Base-by-base conservation (phyloP, 2,113 vertebrate species). In the Apteryx mantelli region DNA sequence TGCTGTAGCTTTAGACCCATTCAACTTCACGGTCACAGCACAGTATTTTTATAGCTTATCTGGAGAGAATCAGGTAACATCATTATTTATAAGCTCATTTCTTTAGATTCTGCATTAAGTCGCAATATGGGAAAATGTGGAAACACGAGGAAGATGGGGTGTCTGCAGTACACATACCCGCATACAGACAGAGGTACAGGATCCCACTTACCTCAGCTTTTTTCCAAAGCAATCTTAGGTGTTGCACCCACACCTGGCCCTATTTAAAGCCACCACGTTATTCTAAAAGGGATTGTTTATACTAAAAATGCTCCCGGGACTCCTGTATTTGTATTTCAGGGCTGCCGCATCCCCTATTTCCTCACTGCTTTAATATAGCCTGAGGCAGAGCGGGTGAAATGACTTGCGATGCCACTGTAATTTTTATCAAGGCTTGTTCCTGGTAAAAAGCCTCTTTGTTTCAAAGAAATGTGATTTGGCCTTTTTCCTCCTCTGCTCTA, bases 361-460 rank as follows among this genome's bases (percentile, higher is more conserved):
- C 98, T 97, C 94, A 53, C 95, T 91, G 98, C 98, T 97, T 92
- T 95, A 96, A 96, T 88, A 96, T 94, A 90, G 98, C 96, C 98
- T 65, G 90, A 89, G 97, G 96, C 98, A 95, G 98, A 82, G 95
- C 88, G 96, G 63, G 91, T 95, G 98, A 98, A 98, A 98, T 98
- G 98, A 96, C 98, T 97, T 88, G 97, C 76, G 96, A 98, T 97
- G 98, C 97, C 96, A 97, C 98, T 97, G 97, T 97, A 97, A 98
- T 99, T 98, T 98, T 98, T 98, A 98, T 98, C 98, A 98, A 97
- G 98, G 96, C 98, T 98, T 98, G 98, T 98, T 98, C 97, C 97
- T 97, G 97, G 97, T 98, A 98, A 98, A 98, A 98, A 98, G 97
- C 94, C 97, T 98, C 98, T 98, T 98, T 98, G 98, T 98, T 98